Evolutionary conservation across 2,113 vertebrate species (phyloP), one percentile per base, ranked within the genome.

Genomic region (Agelaius tricolor): DNA sequence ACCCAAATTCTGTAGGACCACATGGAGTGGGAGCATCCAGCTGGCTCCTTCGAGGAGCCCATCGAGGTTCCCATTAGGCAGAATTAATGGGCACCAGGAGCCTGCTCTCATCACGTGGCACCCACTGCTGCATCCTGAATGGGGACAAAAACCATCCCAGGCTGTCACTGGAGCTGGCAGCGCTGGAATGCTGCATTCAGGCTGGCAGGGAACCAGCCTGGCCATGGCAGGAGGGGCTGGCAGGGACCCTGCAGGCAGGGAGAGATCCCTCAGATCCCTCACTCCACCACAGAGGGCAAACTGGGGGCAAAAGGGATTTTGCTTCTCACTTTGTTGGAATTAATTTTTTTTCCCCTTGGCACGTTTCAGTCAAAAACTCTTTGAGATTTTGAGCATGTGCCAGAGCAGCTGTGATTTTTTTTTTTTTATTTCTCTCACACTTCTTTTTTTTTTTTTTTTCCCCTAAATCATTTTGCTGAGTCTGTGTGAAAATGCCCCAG

Each of bases 401-500:
- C 91, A 95, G 83, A 94, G 92, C 95, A 96, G 95, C 96, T 95
- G 95, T 6, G 91, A 80, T 28, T 87, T 87, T 87, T 74, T 78
- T 95, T 47, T 87, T 71, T 75, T 95, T 49, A 69, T 93, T 83
- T 75, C 54, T 49, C 63, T 76, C 58, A 8, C 19, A 2, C 46
- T 27, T 76, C 6, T 68, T 49, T 26, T 51, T 47, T 44, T 44
- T 57, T 61, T 61, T 46, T 26, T 31, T 24, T 19, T 3, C 5
- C 21, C 41, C 10, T 20, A 21, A 66, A 81, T 81, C 55, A 14
- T 94, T 96, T 95, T 96, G 95, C 96, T 96, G 96, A 96, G 63
- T 95, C 66, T 69, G 74, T 93, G 84, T 89, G 87, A 95, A 94
- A 95, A 95, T n/a, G 93, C 85, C 93, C 94, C 89, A 95, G 89